Conservation (phyloP, 1,140 invertebrate species). For the Calliphora vicina region DNA sequence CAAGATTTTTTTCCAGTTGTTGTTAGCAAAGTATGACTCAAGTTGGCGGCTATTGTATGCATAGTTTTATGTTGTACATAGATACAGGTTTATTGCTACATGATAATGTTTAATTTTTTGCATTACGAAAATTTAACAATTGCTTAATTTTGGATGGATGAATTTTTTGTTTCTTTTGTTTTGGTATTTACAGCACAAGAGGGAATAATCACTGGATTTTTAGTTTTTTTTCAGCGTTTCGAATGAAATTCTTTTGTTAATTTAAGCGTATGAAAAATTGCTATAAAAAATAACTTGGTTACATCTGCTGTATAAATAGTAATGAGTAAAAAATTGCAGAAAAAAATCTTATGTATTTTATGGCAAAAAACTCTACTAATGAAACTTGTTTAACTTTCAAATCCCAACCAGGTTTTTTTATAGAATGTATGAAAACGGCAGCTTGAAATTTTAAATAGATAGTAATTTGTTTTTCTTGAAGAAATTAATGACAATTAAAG, state of each 20-base stretch:
- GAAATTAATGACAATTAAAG: too few species aligned
- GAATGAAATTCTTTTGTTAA: not conserved
- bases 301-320: not conserved
- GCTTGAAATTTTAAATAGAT: too few species aligned
- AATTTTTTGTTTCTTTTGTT: not conserved
- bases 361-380: too few species aligned
- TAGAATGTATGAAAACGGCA: too few species aligned
- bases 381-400: too few species aligned
- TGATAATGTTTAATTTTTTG: slow-evolving; percentile 27
- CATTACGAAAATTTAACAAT: slow-evolving; percentile 34
- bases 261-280: not conserved
- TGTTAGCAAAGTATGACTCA: not conserved
- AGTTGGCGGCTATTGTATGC: not conserved
- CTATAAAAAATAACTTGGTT: not conserved
- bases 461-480: too few species aligned
- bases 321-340: not conserved
- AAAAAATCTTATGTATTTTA: not conserved
- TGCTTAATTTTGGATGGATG: slow-evolving; percentile 15
- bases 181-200: not conserved
- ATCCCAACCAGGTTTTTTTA: too few species aligned
- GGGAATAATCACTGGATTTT: slow-evolving; percentile 5
- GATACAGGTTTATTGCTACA: slow-evolving; percentile 17
- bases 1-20: slow-evolving; percentile 7
- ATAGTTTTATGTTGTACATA: slow-evolving; percentile 11
- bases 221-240: not conserved